Evolutionary conservation across 1,140 invertebrate genomes (phyloP), one percentile per base, ranked within the genome.

Genomic region (Nasonia vitripennis): DNA sequence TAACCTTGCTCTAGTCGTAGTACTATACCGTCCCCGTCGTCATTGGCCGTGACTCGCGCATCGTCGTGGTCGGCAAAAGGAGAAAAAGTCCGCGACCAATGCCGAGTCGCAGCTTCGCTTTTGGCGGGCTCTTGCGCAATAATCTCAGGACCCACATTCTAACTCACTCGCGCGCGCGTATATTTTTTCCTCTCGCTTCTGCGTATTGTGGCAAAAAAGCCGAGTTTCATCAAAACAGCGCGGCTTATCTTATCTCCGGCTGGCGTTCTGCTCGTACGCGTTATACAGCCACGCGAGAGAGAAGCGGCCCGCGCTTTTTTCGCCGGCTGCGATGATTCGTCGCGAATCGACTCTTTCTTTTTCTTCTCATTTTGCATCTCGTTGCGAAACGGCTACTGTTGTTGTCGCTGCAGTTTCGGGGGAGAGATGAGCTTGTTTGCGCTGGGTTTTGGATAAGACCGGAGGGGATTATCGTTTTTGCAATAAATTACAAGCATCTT

Each of bases 211-310:
- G 10, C 9, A n/a, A 31, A 31, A 71, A 71, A 71, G 31, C 10
- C 9, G 12, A 71, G 68, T 71, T 71, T 71, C 68, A 34, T 71
- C 68, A 71, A 71, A 71, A 71, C 68, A 75, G 73, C 73, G 17
- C 17, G 27, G 31, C 31, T 71, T 71, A 71, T 71, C 68, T 71
- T 71, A 71, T 71, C 68, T 27, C 14, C 10, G 2, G 31, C 37
- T 45, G 20, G 14, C 14, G 73, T 37, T 27, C 2, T 12, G 10
- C 67, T 70, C 67, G 31, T 67, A 12, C 17, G 14, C 27, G 70
- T 1, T 27, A 27, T 27, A 27, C 20, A 23, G 55, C 78, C 78
- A 23, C 62, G 23, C 68, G 68, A 34, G 55, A 62, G 9, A 37
- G 17, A 55, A 55, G 17, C 17, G 31, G 27, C 68, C 68, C 27